phyloP scores from a whole-genome alignment of 1,140 invertebrate genomes.

The Ganaspis sp. region DNA sequence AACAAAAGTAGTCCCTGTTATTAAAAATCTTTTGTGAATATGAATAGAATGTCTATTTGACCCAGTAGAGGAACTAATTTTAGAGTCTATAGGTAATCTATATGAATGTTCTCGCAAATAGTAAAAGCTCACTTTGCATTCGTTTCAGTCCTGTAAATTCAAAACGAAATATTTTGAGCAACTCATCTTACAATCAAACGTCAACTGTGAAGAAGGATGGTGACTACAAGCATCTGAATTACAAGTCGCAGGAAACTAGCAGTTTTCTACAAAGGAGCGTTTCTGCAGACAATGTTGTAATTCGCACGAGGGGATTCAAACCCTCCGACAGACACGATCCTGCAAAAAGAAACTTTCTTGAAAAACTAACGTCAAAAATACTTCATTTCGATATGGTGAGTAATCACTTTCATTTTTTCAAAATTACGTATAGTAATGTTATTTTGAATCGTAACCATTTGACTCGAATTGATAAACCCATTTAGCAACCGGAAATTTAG shows the following conservation, averaged over 20 bases:
- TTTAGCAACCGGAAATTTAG: too few relatives aligned
- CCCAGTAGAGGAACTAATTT: neutral
- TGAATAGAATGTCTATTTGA: neutral
- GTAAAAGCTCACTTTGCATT: conserved; percentile 25
- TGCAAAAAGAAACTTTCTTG: conserved; percentile 86
- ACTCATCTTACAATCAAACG: conserved; percentile 52
- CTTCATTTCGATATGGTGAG: conserved; percentile 88
- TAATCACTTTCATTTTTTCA: conserved; percentile 54
- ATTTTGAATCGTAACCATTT: too few relatives aligned
- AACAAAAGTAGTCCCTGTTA: neutral
- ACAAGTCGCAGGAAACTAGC: conserved; percentile 46
- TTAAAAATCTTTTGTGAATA: conserved; percentile 35
- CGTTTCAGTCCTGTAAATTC: conserved; percentile 50
- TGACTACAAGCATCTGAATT: conserved; percentile 59
- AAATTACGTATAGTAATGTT: too few relatives aligned
- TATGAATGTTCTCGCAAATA: neutral
- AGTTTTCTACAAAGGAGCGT: conserved; percentile 66
- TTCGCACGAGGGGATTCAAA: conserved; percentile 83
- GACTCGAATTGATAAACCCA: too few relatives aligned
- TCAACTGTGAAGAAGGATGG: conserved; percentile 53
- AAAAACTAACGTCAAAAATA: conserved; percentile 85
- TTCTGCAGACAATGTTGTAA: conserved; percentile 76
- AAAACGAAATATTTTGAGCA: conserved; percentile 61
- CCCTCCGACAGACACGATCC: conserved; percentile 90
- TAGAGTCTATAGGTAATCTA: neutral